A percentile compares a stretch with the other conserved stretches of the same genome.
phyloP scores from a whole-genome alignment of 2,113 vertebrate genomes.

The Rhagologus leucostigma region DNA sequence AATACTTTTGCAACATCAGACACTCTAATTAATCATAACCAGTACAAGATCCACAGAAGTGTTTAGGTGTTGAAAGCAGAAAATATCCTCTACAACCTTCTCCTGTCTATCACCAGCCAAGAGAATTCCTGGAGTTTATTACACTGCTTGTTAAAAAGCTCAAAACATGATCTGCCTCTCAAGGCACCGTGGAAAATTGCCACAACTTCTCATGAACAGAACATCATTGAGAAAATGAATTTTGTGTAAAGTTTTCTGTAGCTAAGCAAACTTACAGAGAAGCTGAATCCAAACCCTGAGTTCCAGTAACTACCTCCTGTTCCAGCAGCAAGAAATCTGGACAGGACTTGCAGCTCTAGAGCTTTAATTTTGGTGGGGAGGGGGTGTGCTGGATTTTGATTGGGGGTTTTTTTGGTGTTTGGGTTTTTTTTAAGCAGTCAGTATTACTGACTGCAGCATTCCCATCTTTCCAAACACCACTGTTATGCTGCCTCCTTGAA shows the following conservation, averaged over 20 bases:
- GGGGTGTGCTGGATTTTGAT: neutral
- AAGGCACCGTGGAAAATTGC: neutral
- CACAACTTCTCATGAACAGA: neutral
- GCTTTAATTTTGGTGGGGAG: neutral
- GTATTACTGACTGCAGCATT: neutral
- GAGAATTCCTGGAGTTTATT: neutral
- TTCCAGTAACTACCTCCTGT: neutral
- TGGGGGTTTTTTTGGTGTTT: neutral
- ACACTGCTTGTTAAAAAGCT: neutral
- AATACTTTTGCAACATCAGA: neutral
- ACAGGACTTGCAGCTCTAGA: neutral
- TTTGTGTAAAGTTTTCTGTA: neutral
- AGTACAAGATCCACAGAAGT: neutral
- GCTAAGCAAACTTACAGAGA: neutral
- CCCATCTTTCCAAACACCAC: neutral
- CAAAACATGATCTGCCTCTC: neutral
- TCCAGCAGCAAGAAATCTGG: neutral
- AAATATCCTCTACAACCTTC: neutral
- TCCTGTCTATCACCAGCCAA: neutral
- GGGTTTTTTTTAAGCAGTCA: neutral
- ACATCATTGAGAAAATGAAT: neutral
- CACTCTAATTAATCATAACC: neutral
- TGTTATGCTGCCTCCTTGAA: neutral
- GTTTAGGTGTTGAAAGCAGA: neutral
- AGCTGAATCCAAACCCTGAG: neutral